Conservation (phyloP, 1,140 invertebrate genomes). For the Hycleus phaleratus region DNA sequence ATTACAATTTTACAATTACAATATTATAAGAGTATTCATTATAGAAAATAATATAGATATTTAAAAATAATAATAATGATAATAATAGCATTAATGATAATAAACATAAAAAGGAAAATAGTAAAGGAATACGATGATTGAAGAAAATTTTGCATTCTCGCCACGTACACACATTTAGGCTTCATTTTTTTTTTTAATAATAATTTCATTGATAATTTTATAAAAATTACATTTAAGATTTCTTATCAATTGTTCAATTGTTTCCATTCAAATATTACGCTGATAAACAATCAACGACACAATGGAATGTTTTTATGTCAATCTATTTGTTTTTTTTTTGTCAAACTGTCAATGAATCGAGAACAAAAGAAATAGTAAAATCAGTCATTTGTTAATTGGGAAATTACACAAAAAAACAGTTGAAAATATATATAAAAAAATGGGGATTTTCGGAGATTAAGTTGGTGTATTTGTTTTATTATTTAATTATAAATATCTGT, state of each 20-base stretch:
- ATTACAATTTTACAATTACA: slow-evolving; percentile 35
- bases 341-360: no score
- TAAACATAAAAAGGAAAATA: slow-evolving; percentile 7
- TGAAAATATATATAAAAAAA: slow-evolving; percentile 3
- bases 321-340: no score
- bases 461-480: slow-evolving; percentile 1
- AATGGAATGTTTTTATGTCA: no score
- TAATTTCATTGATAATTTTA: not conserved
- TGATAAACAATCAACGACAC: no score
- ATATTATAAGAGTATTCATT: slow-evolving; percentile 9
- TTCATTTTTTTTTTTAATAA: not conserved
- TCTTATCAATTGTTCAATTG: no score
- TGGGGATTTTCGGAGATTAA: slow-evolving; percentile 1
- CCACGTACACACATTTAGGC: slow-evolving; percentile 17
- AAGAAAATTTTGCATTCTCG: slow-evolving; percentile 2
- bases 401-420: not conserved
- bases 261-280: no score
- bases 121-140: not conserved
- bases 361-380: no score
- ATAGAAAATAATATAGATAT: no score
- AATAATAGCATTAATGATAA: slow-evolving; percentile 6
- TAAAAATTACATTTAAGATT: no score
- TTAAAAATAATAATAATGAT: slow-evolving; percentile 20
- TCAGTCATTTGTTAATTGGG: no score
- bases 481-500: not conserved